Percentiles rank a stretch among this genome's conserved stretches.
phyloP scores from a whole-genome alignment of 2,113 vertebrate genomes.

The Blennius ocellaris region DNA sequence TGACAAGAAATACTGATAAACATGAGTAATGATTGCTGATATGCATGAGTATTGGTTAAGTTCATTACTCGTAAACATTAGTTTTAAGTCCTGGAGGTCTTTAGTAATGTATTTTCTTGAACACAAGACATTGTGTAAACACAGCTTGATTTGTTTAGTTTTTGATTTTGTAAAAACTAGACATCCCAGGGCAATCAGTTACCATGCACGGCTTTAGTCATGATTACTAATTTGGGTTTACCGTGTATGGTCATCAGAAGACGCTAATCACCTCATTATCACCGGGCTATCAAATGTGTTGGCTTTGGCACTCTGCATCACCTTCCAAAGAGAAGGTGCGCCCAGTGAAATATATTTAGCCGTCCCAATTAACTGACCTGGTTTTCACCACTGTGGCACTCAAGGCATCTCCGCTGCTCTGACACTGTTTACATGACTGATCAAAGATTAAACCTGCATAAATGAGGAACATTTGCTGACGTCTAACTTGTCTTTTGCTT shows the following conservation, averaged over 20 bases:
- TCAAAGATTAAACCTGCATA: constrained; percentile 49
- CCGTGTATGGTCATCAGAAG: constrained; percentile 29
- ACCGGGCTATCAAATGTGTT: constrained; percentile 41
- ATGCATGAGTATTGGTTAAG: too few species aligned
- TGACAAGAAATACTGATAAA: too few species aligned
- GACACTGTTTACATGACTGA: constrained; percentile 57
- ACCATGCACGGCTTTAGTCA: too few species aligned
- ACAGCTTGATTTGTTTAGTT: too few species aligned
- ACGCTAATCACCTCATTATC: constrained; percentile 44
- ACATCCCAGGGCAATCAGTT: too few species aligned
- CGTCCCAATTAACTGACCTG: constrained; percentile 84
- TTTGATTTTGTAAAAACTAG: too few species aligned
- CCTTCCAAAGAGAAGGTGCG: constrained; percentile 65
- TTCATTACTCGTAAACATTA: too few species aligned
- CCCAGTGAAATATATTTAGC: constrained; percentile 82
- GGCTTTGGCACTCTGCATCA: constrained; percentile 44
- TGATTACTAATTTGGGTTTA: too few species aligned
- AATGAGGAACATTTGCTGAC: constrained; percentile 25
- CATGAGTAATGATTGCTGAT: too few species aligned
- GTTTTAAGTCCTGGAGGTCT: too few species aligned
- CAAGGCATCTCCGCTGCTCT: constrained; percentile 39
- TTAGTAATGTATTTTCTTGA: too few species aligned
- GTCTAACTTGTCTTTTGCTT: background rate
- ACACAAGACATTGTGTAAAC: too few species aligned
- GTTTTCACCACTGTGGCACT: constrained; percentile 66